A percentile compares a stretch with the other conserved stretches of the same genome.
These are phyloP conservation scores for Meghimatium bilineatum DNA, from an alignment of 2,888 invertebrate species.

Conservation along the genomic window DNA sequence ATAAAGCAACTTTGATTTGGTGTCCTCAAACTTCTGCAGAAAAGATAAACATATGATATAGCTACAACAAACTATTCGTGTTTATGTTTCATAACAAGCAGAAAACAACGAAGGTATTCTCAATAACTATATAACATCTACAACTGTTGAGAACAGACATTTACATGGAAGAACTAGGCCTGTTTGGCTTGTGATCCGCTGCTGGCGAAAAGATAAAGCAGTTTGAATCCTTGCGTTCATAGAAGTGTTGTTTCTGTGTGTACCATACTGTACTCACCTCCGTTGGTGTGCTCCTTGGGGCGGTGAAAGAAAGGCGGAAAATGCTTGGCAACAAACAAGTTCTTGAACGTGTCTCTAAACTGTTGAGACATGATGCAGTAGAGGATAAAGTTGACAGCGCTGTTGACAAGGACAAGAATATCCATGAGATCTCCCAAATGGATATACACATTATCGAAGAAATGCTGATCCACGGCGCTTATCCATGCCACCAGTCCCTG, in stretches of 20 bases:
- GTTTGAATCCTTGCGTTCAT: conserved; percentile 42
- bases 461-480: conserved; percentile 79
- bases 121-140: too few species aligned
- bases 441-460: conserved; percentile 82
- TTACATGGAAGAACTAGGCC: conserved; percentile 1
- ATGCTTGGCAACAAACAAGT: conserved; percentile 62
- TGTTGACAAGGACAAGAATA: conserved; percentile 91
- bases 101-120: too few species aligned
- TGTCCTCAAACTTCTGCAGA: too few species aligned
- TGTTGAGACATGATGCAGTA: conserved; percentile 96
- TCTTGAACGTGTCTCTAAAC: conserved; percentile 83
- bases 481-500: conserved; percentile 86
- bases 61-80: too few species aligned
- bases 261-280: conserved; percentile 60
- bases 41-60: too few species aligned
- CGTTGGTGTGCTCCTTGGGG: conserved; percentile 42
- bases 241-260: conserved; percentile 69
- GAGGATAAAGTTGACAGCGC: conserved; percentile 93
- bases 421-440: conserved; percentile 88
- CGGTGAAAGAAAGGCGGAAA: conserved; percentile 46
- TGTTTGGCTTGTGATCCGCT: not conserved
- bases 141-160: too few species aligned
- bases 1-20: too few species aligned
- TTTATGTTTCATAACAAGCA: too few species aligned
- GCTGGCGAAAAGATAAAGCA: not conserved